phyloP scores from a whole-genome alignment of 2,888 invertebrate genomes.

The Tigriopus californicus region DNA sequence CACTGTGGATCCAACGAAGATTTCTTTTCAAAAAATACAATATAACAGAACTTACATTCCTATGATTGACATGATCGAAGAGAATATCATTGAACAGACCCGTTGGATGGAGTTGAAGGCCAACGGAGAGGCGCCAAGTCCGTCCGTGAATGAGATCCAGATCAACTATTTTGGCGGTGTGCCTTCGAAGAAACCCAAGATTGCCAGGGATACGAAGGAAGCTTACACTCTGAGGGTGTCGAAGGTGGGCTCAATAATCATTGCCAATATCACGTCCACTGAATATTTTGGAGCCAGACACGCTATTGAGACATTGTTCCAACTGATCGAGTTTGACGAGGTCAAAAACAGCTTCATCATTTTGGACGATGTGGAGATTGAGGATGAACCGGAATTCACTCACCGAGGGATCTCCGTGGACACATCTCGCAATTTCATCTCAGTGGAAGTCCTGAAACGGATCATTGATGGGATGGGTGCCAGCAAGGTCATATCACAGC shows the following conservation, averaged over 20 bases:
- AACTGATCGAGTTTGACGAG: slow-evolving; percentile 39
- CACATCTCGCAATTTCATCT: slow-evolving; percentile 67
- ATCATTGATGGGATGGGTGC: slow-evolving; percentile 71
- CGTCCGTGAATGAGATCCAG: no score
- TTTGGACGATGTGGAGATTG: slow-evolving; percentile 34
- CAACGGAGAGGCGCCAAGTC: no score
- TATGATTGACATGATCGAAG: no score
- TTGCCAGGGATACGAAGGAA: no score
- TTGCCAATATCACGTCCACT: slow-evolving; percentile 27
- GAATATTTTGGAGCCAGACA: slow-evolving; percentile 53
- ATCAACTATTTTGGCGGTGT: no score
- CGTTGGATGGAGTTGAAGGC: no score
- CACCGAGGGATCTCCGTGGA: slow-evolving; percentile 78
- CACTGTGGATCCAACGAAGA: no score
- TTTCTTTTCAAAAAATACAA: no score
- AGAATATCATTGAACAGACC: no score
- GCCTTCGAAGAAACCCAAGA: no score
- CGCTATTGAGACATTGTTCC: slow-evolving; percentile 49
- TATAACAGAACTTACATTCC: no score
- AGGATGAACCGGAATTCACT: slow-evolving; percentile 62
- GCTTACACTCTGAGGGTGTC: background rate
- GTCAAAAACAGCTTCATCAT: slow-evolving; percentile 28
- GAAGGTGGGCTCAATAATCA: slow-evolving; percentile 10
- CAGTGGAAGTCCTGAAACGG: slow-evolving; percentile 16
- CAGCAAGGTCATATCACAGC: slow-evolving; percentile 42